Conservation (phyloP, 2,797 vertebrate genomes). For the Limosa lapponica region DNA sequence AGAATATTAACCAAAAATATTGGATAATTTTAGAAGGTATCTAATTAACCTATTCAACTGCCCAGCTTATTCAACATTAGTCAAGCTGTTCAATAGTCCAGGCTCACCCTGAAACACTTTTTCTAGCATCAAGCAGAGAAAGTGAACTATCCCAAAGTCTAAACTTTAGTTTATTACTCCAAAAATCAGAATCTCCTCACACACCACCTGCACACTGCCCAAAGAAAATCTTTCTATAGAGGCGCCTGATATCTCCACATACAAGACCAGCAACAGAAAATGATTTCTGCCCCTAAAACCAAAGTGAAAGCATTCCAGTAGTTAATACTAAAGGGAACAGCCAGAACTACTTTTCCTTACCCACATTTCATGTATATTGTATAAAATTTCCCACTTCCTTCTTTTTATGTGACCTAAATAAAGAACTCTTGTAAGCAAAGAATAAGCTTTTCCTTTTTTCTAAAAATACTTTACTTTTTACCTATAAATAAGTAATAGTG, state of each 20-base stretch:
- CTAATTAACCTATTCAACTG: not conserved
- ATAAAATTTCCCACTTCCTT: not conserved
- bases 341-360: not conserved
- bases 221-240: not conserved
- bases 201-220: not conserved
- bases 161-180: not conserved
- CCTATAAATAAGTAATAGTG: constrained; percentile 51
- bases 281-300: not conserved
- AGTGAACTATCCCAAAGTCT: not conserved
- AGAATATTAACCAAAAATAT: not conserved
- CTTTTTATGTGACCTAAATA: constrained; percentile 14
- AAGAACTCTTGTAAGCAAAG: not conserved
- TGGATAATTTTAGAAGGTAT: not conserved
- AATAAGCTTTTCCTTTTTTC: not conserved
- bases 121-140: not conserved
- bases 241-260: fast-evolving
- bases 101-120: not conserved
- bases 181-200: not conserved
- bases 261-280: not conserved
- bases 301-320: not conserved
- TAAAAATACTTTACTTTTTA: constrained; percentile 23
- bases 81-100: not conserved
- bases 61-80: not conserved
- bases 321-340: not conserved
- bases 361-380: not conserved